Percentiles rank a stretch among this genome's conserved stretches.
These are phyloP conservation scores for Athripsodes cinereus DNA, from an alignment of 2,888 invertebrate genomes.

Conservation along the genomic window DNA sequence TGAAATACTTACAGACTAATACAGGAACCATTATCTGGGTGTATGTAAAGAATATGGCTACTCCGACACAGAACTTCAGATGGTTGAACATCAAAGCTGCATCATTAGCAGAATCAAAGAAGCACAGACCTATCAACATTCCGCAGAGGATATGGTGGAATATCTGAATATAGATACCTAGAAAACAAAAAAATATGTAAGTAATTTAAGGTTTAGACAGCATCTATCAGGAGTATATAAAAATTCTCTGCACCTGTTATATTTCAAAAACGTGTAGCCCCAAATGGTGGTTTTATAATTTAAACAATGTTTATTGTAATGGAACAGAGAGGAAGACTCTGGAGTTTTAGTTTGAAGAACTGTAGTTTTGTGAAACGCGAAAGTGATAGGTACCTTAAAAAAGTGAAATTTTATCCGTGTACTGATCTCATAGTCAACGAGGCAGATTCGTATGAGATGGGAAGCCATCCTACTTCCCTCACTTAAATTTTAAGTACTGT, in stretches of 20 bases:
- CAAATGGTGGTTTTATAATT: too few species aligned
- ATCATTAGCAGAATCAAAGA: constrained; percentile 57
- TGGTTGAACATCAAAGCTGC: constrained; percentile 64
- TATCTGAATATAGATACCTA: constrained; percentile 54
- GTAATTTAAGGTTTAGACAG: too few species aligned
- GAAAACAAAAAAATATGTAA: constrained; percentile 20
- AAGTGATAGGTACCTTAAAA: too few species aligned
- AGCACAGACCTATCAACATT: constrained; percentile 51
- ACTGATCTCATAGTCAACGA: too few species aligned
- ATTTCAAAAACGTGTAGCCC: not conserved
- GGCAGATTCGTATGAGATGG: too few species aligned
- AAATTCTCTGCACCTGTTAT: not conserved
- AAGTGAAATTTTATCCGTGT: too few species aligned
- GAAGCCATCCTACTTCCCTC: too few species aligned
- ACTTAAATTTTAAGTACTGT: too few species aligned
- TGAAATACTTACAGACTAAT: constrained; percentile 59
- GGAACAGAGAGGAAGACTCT: not conserved
- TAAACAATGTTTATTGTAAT: too few species aligned
- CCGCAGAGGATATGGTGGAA: constrained; percentile 58
- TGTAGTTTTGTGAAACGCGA: too few species aligned
- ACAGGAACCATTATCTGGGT: constrained; percentile 66
- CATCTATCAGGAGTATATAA: too few species aligned
- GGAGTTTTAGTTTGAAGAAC: not conserved
- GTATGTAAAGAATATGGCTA: constrained; percentile 60
- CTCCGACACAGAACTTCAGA: constrained; percentile 60